Base-by-base conservation (phyloP, 2,113 vertebrate genomes). In the Xyliphius kryptos region DNA sequence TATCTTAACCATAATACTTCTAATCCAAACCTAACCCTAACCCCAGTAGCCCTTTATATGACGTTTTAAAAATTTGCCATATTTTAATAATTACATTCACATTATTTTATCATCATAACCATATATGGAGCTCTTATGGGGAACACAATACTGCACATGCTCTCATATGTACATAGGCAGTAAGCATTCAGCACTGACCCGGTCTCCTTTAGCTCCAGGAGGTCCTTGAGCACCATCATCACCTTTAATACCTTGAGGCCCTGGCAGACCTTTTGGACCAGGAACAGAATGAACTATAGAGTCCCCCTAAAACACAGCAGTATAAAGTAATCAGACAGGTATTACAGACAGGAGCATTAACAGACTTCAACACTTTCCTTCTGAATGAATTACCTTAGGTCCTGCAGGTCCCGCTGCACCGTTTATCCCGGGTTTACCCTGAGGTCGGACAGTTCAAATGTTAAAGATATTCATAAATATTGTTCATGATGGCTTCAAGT, bases 151-250 rank as follows among this genome's bases (percentile, higher is more conserved):
- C n/a, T n/a, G n/a, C n/a, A n/a, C 19, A 20, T 7, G 52, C 11
- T 52, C n/a, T n/a, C n/a, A 52, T 12, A 47, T 17, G 22, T 26
- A 17, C 5, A 8, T n/a, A 21, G 1, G 13, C 1, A 20, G 22
- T 55, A 37, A 15, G 38, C n/a, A 15, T 2, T 63, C 3, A 56
- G 5, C 10, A 60, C 82, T 81, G 79, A 98, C 96, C 80, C 83
- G 86, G 63, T 97, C 96, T 87, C 94, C 96, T 88, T 91, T 94
- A 68, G 85, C 52, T 76, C 95, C 96, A 6, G 20, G 69, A 53
- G 76, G 73, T 9, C 94, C 96, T 14, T 85, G 69, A 1, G 71
- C 68, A 68, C 94, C 94, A 0, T 85, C 71, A 12, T 97, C 93
- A 3, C 96, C 96, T 81, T 91, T 97, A 0, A 40, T 55, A 44